Evolutionary conservation across 2,113 vertebrate genomes (phyloP).

Genomic region (Paradoxurus hermaphroditus): DNA sequence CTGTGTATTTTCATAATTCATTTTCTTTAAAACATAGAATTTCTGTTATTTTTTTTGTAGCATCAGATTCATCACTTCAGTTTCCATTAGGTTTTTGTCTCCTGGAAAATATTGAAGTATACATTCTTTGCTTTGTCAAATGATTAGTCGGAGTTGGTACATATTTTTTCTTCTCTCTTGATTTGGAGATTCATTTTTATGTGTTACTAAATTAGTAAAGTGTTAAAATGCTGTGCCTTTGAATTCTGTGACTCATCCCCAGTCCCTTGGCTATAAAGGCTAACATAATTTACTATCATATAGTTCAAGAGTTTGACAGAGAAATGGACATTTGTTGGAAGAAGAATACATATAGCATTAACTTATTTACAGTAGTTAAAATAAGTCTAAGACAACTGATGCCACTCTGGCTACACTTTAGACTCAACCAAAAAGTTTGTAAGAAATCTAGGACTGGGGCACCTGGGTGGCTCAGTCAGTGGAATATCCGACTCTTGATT

Average conservation of each 20-base stretch:
- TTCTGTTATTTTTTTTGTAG: constrained; percentile 2
- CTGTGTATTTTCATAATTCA: constrained; percentile 1
- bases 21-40: constrained; percentile 22
- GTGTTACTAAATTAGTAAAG: constrained; percentile 49
- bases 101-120: constrained; percentile 42
- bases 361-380: constrained; percentile 10
- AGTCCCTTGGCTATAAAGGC: neutral
- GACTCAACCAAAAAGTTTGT: neutral
- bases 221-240: constrained; percentile 19
- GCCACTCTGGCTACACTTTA: neutral
- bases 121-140: constrained; percentile 45
- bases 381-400: neutral
- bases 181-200: constrained; percentile 44
- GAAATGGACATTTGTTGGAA: constrained; percentile 11
- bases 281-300: constrained; percentile 39
- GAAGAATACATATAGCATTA: constrained; percentile 15
- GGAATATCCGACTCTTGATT: no score
- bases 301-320: constrained; percentile 44
- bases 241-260: constrained; percentile 21
- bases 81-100: constrained; percentile 43
- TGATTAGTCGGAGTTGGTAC: neutral
- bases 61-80: constrained; percentile 5
- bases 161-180: constrained; percentile 18
- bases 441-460: neutral
- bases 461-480: no score